Evolutionary conservation across 2,888 invertebrate genomes (phyloP), one percentile per base, ranked within the genome.

Genomic region (Thyatira batis): DNA sequence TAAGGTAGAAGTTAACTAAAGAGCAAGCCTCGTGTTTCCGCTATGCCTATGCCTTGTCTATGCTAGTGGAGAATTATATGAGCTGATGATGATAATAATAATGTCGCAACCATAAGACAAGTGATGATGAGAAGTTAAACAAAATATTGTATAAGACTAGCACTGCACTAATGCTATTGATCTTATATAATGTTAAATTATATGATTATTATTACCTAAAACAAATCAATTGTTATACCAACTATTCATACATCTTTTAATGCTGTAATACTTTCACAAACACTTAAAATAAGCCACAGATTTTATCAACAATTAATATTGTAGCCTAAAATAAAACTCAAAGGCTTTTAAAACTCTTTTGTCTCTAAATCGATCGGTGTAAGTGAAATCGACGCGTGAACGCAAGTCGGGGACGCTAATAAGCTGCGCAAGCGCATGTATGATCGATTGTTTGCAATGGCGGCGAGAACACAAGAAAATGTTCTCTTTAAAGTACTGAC

Each of bases 401-500:
- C 48, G 39, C 39, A 39, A 17, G 39, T 13, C 39, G 58, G 63
- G 54, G 57, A 52, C 63, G 80, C 80, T 87, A 88, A 87, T 65
- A 49, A 33, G 55, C 21, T 75, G 74, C 71, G 80, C 80, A 87
- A 70, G 80, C 85, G 76, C 75, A 75, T 33, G 57, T 60, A 78
- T 77, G 71, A 84, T 79, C 76, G 73, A 73, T 71, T 84, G 80
- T 87, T 85, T 84, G 71, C 74, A 20, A 57, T 58, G 63, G 78
- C 85, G 85, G 88, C 81, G 72, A 85, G 84, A 82, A 85, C 83
- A 80, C 69, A 86, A 66, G 71, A 50, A 54, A 57, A 52, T 55
- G 52, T 63, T 68, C 67, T 71, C 39, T 27, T 48, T 48, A 20
- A 48, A 28, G 28, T 27, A 48, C 48, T 27, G 48, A 20, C 48